Evolutionary conservation across 2,797 vertebrate genomes (phyloP), one percentile per base, ranked within the genome.

Genomic region (Enteromius viviparus): DNA sequence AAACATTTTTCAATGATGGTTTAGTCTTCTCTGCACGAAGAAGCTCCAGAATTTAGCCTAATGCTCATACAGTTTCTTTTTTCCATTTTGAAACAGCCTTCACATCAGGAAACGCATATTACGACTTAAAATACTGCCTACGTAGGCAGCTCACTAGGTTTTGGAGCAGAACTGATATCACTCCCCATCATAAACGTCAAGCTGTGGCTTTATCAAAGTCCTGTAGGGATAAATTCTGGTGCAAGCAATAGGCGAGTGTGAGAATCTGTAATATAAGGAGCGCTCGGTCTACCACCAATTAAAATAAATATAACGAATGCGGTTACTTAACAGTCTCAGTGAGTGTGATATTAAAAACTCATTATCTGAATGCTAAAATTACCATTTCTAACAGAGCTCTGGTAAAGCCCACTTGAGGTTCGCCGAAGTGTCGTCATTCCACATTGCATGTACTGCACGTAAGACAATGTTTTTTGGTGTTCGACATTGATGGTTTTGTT

Each of bases 301-400:
- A 76, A 66, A 76, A 65, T 23, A 74, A 76, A 81, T 81, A 62
- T 72, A 81, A 81, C 74, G 42, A 83, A 60, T 84, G 77, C 26
- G 21, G 23, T 70, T 68, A 70, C 34, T 79, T 76, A 84, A 84
- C 53, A 80, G 81, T 80, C 72, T 83, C 64, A 29, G 71, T 55
- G 74, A 47, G 80, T 62, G 78, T 85, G 80, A 62, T 84, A 70
- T 80, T 80, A 79, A 71, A 60, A 75, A 21, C 47, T 81, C 78
- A 83, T 80, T 75, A 82, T 64, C 80, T 21, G 79, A 85, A 87
- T 66, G 42, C 83, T 78, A 65, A 83, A 76, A 85, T 83, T 58
- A 74, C 9, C 83, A 86, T 80, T 80, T 82, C 32, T 53, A 76
- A 53, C 47, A 40, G 3, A 53, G 72, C 42, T 60, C 34, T 65